Evolutionary conservation across 1,140 invertebrate genomes (phyloP), one percentile per base, ranked within the genome.

Genomic region (Drosophila ercepeae): DNA sequence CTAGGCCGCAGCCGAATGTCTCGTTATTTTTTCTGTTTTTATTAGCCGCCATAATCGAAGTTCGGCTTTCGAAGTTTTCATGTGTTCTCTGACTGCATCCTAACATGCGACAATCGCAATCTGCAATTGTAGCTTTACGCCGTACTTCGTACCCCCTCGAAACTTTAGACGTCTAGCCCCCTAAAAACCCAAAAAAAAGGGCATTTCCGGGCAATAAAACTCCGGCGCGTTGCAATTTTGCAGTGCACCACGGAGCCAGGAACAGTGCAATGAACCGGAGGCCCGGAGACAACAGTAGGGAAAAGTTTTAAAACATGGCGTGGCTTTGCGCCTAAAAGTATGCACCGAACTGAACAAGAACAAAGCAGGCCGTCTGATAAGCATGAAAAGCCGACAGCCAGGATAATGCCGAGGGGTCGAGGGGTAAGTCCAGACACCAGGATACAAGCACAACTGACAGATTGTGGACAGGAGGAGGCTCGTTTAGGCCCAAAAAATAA

Each of bases 191-290:
- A 2, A 2, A 4, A 21, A 59, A 61, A 41, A 55, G 63, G 55
- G 68, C 79, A 84, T 86, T 86, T 83, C 79, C 79, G 70, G 73
- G 65, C 65, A 83, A 78, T 84, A 84, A 83, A 79, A 78, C 55
- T 75, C 71, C 61, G 70, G 75, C 71, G 65, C 75, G 77, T 79
- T 75, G 79, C 71, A 79, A 79, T 84, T 75, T 67, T 39, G n/a
- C 65, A 71, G 57, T 34, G 51, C 59, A 42, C 11, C n/a, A 13
- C 9, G 9, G 2, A 51, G 53, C 34, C 18, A 36, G 25, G 41
- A 6, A 11, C 39, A 84, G 78, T 78, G 78, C 78, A 83, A 78
- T 84, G 78, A 83, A 84, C 78, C 59, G 63, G 18, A 41, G 29
- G 46, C 13, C 13, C 48, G 27, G 42, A 76, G 57, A 71, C 55